Base-by-base conservation (phyloP, 2,797 vertebrate genomes). In the Basileuterus tristriatus region DNA sequence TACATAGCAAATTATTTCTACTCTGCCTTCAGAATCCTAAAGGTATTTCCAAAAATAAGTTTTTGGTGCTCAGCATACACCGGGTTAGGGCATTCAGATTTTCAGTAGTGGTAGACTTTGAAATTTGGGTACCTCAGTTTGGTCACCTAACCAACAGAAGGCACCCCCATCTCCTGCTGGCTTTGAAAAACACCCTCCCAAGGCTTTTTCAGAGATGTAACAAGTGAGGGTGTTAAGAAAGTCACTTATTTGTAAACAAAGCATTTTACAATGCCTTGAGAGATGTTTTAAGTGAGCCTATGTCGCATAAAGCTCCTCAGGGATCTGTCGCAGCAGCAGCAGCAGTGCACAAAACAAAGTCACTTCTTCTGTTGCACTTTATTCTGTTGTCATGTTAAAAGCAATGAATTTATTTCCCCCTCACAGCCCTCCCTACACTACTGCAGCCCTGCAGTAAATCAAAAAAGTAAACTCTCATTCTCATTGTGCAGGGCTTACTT, bases 391-490 rank as follows among this genome's bases (percentile, higher is more conserved):
- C 97, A 97, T 97, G 92, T 95, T 98, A 98, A 98, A 98, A 97
- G 97, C 97, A 97, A 97, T 98, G 97, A 97, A 98, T 98, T 98
- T 98, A 98, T 98, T 98, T 97, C 95, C 82, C 95, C 91, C 93
- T 93, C 94, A 88, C 96, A 92, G 90, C 95, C 92, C 97, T 96
- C 96, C 93, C 96, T 96, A 97, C 96, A 93, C 94, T 91, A 90
- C 96, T 95, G 92, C 94, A 94, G 95, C 95, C 94, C 97, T 93
- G 93, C 93, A 97, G 98, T 98, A 98, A 98, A 98, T 98, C 98
- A 98, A 98, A 98, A 98, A 98, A 98, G 98, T 98, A 98, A 98
- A 98, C 98, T 97, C 97, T 97, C 97, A 96, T 95, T 97, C 97
- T 98, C 97, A 98, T 98, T 98, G 98, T 98, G 90, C 94, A 81